Conservation (phyloP, 64 coral and sea anemone genomes). For the Actinia equina region DNA sequence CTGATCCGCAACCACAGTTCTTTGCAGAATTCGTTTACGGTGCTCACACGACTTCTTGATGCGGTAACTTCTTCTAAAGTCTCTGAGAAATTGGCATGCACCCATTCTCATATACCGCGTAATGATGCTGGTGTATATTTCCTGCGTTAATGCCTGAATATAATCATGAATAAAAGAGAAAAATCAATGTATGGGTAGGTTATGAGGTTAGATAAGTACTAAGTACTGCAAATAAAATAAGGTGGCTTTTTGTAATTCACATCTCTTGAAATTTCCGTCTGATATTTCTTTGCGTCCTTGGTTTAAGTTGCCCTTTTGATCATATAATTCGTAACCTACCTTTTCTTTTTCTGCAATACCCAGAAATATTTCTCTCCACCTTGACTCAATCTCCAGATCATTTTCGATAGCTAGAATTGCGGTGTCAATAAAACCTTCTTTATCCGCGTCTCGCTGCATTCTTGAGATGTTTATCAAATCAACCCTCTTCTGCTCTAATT, state of each 20-base stretch:
- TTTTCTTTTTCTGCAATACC: too few relatives aligned
- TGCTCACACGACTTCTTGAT: conserved; percentile 39
- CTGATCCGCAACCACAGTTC: conserved; percentile 13
- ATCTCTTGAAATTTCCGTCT: too few relatives aligned
- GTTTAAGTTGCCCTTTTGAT: too few relatives aligned
- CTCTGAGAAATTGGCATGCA: conserved; percentile 42
- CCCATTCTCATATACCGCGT: conserved; percentile 55
- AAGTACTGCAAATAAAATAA: too few relatives aligned
- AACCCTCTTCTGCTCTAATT: conserved; percentile 1
- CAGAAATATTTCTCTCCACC: background rate
- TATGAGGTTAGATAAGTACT: background rate
- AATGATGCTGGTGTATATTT: too few relatives aligned
- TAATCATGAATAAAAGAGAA: background rate
- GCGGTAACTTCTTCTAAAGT: conserved; percentile 9
- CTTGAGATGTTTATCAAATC: background rate
- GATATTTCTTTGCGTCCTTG: too few relatives aligned
- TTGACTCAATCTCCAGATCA: background rate
- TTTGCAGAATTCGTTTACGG: conserved; percentile 29
- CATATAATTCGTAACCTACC: too few relatives aligned
- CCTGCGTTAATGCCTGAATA: background rate
- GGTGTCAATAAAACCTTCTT: background rate
- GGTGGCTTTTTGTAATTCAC: too few relatives aligned
- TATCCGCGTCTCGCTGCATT: background rate
- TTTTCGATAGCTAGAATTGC: background rate
- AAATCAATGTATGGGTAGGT: background rate